Conservation (phyloP, 2,888 invertebrate genomes). For the Coleophora deauratella region DNA sequence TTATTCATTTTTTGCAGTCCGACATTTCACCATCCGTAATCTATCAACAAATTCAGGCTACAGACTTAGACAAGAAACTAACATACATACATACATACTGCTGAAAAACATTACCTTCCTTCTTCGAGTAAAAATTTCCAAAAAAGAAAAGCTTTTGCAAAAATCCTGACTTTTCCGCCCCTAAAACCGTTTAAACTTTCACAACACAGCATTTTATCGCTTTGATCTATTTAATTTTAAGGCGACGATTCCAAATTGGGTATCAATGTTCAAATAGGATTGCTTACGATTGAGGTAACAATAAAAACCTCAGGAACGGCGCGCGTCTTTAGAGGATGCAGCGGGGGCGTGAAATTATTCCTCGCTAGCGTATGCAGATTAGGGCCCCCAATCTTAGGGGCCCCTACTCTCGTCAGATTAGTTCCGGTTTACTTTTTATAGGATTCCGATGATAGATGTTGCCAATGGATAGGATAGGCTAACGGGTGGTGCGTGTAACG, state of each 20-base stretch:
- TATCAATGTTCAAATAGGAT: background rate
- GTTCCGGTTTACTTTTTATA: slow-evolving; percentile 71
- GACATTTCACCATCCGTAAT: no score
- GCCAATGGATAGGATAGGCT: slow-evolving; percentile 46
- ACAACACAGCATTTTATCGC: no score
- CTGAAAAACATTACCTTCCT: no score
- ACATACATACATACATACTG: no score
- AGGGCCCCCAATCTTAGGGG: slow-evolving; percentile 29
- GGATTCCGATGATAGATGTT: slow-evolving; percentile 72
- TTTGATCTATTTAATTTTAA: no score
- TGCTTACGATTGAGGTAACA: slow-evolving; percentile 17
- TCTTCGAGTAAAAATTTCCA: no score
- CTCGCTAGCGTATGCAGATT: slow-evolving; percentile 70
- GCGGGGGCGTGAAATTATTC: slow-evolving; percentile 69
- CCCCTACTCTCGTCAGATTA: slow-evolving; percentile 46
- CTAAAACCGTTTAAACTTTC: no score
- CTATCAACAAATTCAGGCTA: no score
- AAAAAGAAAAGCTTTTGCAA: slow-evolving; percentile 1
- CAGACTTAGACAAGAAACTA: no score
- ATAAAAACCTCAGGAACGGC: slow-evolving; percentile 40
- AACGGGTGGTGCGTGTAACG: slow-evolving; percentile 68
- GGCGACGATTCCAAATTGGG: no score
- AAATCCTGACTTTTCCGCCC: no score
- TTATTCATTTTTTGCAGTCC: no score
- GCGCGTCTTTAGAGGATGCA: slow-evolving; percentile 28